phyloP scores from a whole-genome alignment of 2,113 vertebrate species.

The Myotis davidii region DNA sequence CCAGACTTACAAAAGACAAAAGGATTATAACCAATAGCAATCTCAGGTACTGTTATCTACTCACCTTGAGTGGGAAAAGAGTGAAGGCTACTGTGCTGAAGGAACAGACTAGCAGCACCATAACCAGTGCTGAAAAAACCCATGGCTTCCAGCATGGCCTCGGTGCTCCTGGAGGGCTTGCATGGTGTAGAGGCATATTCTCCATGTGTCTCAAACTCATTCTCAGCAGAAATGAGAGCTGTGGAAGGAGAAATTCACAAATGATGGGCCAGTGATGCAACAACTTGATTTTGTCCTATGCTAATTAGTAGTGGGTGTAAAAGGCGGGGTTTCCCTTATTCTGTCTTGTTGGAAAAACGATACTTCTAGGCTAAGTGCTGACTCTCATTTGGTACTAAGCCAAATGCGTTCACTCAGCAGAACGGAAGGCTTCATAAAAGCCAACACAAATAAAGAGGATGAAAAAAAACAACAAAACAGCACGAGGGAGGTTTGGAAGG shows the following conservation, averaged over 20 bases:
- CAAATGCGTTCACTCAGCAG: not conserved
- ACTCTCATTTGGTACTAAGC: conserved; percentile 55
- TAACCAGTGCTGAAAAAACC: not conserved
- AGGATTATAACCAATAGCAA: not conserved
- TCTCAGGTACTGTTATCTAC: conserved; percentile 17
- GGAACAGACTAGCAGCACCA: not conserved
- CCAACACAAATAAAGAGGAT: conserved; percentile 50
- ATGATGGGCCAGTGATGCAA: conserved; percentile 45
- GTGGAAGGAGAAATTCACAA: conserved; percentile 48
- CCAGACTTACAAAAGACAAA: not conserved
- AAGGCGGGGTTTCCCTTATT: conserved; percentile 74
- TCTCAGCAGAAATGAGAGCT: conserved; percentile 32
- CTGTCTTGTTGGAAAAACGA: conserved; percentile 50
- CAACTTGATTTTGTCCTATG: conserved; percentile 71
- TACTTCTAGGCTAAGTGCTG: conserved; percentile 61
- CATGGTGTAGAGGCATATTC: conserved; percentile 27
- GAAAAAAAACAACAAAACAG: not conserved
- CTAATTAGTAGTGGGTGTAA: conserved; percentile 71
- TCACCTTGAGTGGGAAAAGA: conserved; percentile 70
- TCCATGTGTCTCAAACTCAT: conserved; percentile 59
- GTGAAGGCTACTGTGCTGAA: not conserved
- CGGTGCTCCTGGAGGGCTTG: not conserved
- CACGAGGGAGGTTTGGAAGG: conserved; percentile 33
- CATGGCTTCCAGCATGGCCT: conserved; percentile 32
- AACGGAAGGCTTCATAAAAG: conserved; percentile 10